phyloP scores from a whole-genome alignment of 2,113 vertebrate genomes.

The Trochalopteron elliotii region DNA sequence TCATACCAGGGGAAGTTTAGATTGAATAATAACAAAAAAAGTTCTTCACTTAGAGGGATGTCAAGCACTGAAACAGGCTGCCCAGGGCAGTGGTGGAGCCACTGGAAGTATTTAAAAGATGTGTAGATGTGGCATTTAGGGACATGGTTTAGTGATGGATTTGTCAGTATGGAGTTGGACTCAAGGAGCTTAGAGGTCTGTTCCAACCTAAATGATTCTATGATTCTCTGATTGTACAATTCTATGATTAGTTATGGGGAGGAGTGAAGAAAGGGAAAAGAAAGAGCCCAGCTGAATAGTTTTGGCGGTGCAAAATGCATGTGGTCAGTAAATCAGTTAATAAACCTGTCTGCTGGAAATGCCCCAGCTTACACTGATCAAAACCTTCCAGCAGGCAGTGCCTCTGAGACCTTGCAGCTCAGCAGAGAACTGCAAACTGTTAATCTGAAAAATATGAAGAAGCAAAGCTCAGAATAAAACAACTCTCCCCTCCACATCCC shows the following conservation, averaged over 20 bases:
- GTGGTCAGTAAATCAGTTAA: conserved; percentile 63
- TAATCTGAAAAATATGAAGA: conserved; percentile 64
- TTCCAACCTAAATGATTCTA: not conserved
- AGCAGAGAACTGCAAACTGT: conserved; percentile 45
- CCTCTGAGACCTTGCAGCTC: conserved; percentile 39
- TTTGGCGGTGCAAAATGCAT: conserved; percentile 34
- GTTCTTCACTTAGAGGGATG: not conserved
- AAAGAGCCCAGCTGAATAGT: conserved; percentile 35
- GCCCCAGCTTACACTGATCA: conserved; percentile 21
- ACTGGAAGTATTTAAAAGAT: not conserved
- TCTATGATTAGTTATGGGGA: not conserved
- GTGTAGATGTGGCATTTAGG: not conserved
- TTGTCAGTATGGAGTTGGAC: not conserved
- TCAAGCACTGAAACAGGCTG: not conserved
- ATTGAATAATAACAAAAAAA: not conserved
- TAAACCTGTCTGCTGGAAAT: conserved; percentile 66
- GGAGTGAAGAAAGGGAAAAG: not conserved
- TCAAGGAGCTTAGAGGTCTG: not conserved
- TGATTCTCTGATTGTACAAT: not conserved
- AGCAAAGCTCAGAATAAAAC: conserved; percentile 15
- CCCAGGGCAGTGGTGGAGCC: not conserved
- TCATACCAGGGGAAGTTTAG: not conserved
- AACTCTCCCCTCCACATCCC: not conserved
- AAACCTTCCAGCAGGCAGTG: conserved; percentile 34
- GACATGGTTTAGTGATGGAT: not conserved